Evolutionary conservation across 2,888 invertebrate genomes (phyloP).

Genomic region (Flexamia atlantica): DNA sequence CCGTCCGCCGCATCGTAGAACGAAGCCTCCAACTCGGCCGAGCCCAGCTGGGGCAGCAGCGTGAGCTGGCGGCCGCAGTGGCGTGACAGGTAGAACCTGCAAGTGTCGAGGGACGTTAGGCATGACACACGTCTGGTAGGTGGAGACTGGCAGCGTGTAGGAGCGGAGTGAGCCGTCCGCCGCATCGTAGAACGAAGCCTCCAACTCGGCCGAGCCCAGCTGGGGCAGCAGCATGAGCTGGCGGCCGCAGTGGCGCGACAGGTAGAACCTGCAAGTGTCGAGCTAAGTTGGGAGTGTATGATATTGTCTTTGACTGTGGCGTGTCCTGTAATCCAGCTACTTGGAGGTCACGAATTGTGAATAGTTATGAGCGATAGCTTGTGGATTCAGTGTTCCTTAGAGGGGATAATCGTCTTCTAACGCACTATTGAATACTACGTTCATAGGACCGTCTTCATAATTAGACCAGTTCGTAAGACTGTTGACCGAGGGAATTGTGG

Average conservation of each 20-base stretch:
- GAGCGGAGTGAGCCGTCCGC: constrained; percentile 82
- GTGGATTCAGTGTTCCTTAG: too few relatives aligned
- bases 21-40: constrained; percentile 90
- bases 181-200: constrained; percentile 88
- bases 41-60: constrained; percentile 97
- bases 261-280: constrained; percentile 96
- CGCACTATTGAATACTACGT: too few relatives aligned
- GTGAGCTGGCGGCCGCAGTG: constrained; percentile 98
- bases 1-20: constrained; percentile 82
- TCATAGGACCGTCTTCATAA: too few relatives aligned
- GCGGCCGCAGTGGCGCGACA: constrained; percentile 98
- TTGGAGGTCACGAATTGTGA: too few relatives aligned
- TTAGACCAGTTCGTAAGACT: too few relatives aligned
- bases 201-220: constrained; percentile 96
- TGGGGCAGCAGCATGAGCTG: constrained; percentile 98
- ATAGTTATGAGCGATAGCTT: too few relatives aligned
- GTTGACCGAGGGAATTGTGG: too few relatives aligned
- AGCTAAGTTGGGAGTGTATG: too few relatives aligned
- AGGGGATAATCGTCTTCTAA: too few relatives aligned
- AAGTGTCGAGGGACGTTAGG: too few relatives aligned
- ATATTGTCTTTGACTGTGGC: too few relatives aligned
- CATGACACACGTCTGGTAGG: constrained; percentile 97
- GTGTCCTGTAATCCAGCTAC: too few relatives aligned
- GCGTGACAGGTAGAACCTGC: constrained; percentile 97
- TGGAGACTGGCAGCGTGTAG: constrained; percentile 97